Evolutionary conservation across 2,797 vertebrate genomes (phyloP).

Genomic region (Apogon talboti): DNA sequence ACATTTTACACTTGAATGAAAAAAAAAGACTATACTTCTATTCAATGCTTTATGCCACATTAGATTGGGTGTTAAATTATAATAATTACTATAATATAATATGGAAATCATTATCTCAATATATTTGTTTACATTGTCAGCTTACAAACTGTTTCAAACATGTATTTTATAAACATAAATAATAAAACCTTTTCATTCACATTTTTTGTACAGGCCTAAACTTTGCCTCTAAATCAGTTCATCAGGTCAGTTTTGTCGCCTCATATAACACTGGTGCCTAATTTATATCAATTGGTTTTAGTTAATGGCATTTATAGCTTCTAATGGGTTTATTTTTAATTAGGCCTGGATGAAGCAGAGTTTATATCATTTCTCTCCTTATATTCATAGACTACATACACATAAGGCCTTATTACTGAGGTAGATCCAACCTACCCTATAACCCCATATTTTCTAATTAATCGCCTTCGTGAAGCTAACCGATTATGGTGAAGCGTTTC

Average conservation of each 20-base stretch:
- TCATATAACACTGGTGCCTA: not conserved
- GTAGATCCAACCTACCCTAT: constrained; percentile 50
- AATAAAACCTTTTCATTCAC: not conserved
- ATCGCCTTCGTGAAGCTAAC: constrained; percentile 75
- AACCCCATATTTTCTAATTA: constrained; percentile 74
- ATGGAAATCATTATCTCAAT: too few species aligned
- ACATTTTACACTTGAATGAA: too few species aligned
- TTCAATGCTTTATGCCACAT: too few species aligned
- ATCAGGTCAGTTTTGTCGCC: not conserved
- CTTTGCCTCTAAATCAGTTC: not conserved
- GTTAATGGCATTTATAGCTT: not conserved
- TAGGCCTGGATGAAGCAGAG: too few species aligned
- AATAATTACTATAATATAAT: too few species aligned
- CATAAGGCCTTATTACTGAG: constrained; percentile 37
- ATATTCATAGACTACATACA: constrained; percentile 2
- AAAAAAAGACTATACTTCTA: too few species aligned
- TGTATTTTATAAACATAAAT: too few species aligned
- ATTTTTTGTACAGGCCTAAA: not conserved
- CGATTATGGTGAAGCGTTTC: constrained; percentile 68
- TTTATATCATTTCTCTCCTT: constrained; percentile 1
- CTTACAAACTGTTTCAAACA: too few species aligned
- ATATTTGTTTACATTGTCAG: too few species aligned
- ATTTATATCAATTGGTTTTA: not conserved
- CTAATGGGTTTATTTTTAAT: constrained; percentile 6
- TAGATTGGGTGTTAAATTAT: too few species aligned